Conservation (phyloP, 2,797 vertebrate genomes). For the Pipistrellus kuhlii region DNA sequence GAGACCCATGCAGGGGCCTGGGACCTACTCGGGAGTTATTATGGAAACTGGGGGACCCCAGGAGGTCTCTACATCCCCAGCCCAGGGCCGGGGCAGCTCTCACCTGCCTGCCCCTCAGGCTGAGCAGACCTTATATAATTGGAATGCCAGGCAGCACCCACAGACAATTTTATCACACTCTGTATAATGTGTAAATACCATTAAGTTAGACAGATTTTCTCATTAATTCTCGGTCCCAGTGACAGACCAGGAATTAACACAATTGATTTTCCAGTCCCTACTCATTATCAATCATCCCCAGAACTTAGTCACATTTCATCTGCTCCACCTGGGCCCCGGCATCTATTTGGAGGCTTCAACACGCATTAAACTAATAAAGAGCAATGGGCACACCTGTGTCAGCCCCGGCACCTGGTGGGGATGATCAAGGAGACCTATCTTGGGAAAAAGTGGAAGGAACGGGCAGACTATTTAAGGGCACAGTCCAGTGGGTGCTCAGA, state of each 20-base stretch:
- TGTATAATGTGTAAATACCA: conserved; percentile 89
- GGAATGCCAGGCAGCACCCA: conserved; percentile 80
- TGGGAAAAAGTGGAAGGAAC: not conserved
- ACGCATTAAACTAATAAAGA: conserved; percentile 85
- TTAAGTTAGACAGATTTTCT: conserved; percentile 88
- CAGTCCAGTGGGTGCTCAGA: not conserved
- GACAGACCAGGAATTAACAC: conserved; percentile 90
- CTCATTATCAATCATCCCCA: conserved; percentile 89
- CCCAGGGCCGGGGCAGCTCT: not conserved
- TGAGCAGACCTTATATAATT: conserved; percentile 69
- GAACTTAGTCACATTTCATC: conserved; percentile 88
- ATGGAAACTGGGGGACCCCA: not conserved
- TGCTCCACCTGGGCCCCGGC: conserved; percentile 84
- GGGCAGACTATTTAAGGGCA: not conserved
- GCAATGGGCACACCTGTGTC: conserved; percentile 45
- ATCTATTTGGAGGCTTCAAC: conserved; percentile 79
- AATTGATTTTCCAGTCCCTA: conserved; percentile 88
- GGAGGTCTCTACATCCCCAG: not conserved
- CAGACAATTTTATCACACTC: conserved; percentile 87
- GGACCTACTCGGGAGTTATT: not conserved
- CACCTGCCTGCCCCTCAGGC: conserved; percentile 49
- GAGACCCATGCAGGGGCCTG: not conserved
- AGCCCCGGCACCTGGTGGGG: conserved; percentile 37
- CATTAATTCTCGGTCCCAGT: conserved; percentile 88
- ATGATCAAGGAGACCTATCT: conserved; percentile 42